phyloP scores from a whole-genome alignment of 2,888 invertebrate genomes.

The Drosophila bunnanda region DNA sequence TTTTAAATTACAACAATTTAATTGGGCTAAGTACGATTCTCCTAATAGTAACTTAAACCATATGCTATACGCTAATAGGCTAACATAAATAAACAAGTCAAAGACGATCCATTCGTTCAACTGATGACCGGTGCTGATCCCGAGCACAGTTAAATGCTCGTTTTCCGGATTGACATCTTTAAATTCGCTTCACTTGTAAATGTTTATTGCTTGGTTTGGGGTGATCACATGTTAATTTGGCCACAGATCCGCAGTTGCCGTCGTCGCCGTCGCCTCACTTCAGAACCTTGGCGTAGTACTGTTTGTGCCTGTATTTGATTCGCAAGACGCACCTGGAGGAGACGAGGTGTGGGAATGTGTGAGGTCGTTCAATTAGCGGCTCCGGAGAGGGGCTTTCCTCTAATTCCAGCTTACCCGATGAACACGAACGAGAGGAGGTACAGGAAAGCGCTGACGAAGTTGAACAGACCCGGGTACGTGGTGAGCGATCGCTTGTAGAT shows the following conservation, averaged over 20 bases:
- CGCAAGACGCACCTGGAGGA: slow-evolving; percentile 75
- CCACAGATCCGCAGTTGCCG: slow-evolving; percentile 15
- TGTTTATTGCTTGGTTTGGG: slow-evolving; percentile 45
- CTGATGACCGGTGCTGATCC: background rate
- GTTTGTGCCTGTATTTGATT: slow-evolving; percentile 72
- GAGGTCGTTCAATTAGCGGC: slow-evolving; percentile 15
- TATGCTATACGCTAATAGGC: background rate
- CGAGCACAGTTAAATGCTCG: slow-evolving; percentile 5
- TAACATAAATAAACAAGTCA: slow-evolving; percentile 32
- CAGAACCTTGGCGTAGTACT: slow-evolving; percentile 75
- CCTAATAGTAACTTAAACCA: slow-evolving; percentile 3
- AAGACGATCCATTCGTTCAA: slow-evolving; percentile 5
- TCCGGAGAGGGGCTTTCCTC: slow-evolving; percentile 13
- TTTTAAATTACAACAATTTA: slow-evolving; percentile 9
- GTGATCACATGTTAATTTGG: slow-evolving; percentile 50
- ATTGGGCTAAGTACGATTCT: background rate
- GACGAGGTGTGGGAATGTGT: background rate
- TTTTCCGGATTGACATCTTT: slow-evolving; percentile 16
- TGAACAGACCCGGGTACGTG: slow-evolving; percentile 87
- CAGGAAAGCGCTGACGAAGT: slow-evolving; percentile 86
- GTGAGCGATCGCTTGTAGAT: slow-evolving; percentile 87
- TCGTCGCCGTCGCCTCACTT: slow-evolving; percentile 58
- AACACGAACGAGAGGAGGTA: slow-evolving; percentile 80
- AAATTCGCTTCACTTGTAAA: slow-evolving; percentile 37
- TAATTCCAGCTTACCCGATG: slow-evolving; percentile 70